Percentiles rank a stretch among this genome's conserved stretches.
Evolutionary conservation across 2,888 invertebrate genomes (phyloP).

Genomic region (Operophtera brumata): DNA sequence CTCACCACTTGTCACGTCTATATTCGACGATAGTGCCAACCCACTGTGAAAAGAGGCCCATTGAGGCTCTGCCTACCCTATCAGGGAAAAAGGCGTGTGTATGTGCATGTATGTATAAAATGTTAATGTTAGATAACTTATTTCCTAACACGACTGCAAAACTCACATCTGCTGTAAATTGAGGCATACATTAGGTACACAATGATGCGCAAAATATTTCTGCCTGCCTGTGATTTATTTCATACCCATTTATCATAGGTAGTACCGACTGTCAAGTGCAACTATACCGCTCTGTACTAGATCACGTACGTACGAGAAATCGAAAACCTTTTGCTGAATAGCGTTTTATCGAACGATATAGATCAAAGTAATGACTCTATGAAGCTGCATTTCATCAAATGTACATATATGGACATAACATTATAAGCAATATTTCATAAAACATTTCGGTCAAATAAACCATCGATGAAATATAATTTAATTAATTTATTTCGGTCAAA

Average conservation of each 20-base stretch:
- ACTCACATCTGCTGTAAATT: conserved; percentile 39
- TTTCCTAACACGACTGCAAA: conserved; percentile 29
- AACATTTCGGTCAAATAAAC: too few relatives aligned
- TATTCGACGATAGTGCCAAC: too few relatives aligned
- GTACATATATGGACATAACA: too few relatives aligned
- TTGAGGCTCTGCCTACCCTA: too few relatives aligned
- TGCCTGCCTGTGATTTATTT: conserved; percentile 56
- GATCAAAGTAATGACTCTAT: background rate
- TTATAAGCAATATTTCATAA: too few relatives aligned
- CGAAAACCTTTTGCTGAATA: background rate
- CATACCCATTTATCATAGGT: conserved; percentile 60
- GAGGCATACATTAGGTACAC: conserved; percentile 47
- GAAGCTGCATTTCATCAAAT: background rate
- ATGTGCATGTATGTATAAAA: too few relatives aligned
- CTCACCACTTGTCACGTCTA: too few relatives aligned
- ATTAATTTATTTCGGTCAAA: too few relatives aligned
- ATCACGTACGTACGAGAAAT: background rate
- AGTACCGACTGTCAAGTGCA: conserved; percentile 52
- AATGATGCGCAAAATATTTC: conserved; percentile 61
- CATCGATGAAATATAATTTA: too few relatives aligned
- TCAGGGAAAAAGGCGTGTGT: too few relatives aligned
- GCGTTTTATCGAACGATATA: background rate
- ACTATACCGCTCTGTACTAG: conserved; percentile 5
- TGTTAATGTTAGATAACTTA: background rate
- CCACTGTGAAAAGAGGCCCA: too few relatives aligned